Evolutionary conservation across 2,888 invertebrate genomes (phyloP).

Genomic region (Eilema griseolum): DNA sequence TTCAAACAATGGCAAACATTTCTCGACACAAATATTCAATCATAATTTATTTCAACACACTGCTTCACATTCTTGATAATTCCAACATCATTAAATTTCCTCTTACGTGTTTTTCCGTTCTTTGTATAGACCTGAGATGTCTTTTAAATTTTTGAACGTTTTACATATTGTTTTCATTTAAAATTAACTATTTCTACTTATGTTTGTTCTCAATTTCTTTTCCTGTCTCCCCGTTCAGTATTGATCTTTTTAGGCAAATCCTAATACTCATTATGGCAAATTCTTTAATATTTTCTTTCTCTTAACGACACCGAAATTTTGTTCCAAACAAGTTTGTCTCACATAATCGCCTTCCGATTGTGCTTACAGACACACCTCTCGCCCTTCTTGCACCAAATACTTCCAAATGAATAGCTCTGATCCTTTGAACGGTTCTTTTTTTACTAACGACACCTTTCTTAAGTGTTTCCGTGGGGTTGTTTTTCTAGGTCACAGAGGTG

Average conservation of each 20-base stretch:
- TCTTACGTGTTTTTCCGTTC: background rate
- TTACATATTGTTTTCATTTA: too few species aligned
- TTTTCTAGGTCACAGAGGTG: background rate
- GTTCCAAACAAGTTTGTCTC: background rate
- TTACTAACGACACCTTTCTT: slow-evolving; percentile 4
- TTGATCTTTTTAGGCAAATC: background rate
- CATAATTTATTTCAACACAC: background rate
- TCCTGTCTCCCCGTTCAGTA: too few species aligned
- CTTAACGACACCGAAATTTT: background rate
- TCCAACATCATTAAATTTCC: background rate
- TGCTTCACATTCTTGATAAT: background rate
- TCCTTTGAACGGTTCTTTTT: slow-evolving; percentile 2
- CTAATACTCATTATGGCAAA: background rate
- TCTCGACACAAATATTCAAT: background rate
- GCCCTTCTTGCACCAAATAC: slow-evolving; percentile 1
- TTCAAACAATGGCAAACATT: background rate
- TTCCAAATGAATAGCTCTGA: slow-evolving; percentile 4
- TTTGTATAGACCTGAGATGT: background rate
- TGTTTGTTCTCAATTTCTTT: too few species aligned
- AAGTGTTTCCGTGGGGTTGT: slow-evolving; percentile 2
- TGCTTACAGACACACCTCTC: slow-evolving; percentile 3
- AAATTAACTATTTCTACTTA: too few species aligned
- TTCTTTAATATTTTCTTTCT: background rate
- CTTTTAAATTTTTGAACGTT: too few species aligned
- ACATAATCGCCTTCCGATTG: background rate